Percentiles rank a stretch among this genome's conserved stretches.
Conservation (phyloP, 2,113 vertebrate genomes). For the Actenoides lindsayi region DNA sequence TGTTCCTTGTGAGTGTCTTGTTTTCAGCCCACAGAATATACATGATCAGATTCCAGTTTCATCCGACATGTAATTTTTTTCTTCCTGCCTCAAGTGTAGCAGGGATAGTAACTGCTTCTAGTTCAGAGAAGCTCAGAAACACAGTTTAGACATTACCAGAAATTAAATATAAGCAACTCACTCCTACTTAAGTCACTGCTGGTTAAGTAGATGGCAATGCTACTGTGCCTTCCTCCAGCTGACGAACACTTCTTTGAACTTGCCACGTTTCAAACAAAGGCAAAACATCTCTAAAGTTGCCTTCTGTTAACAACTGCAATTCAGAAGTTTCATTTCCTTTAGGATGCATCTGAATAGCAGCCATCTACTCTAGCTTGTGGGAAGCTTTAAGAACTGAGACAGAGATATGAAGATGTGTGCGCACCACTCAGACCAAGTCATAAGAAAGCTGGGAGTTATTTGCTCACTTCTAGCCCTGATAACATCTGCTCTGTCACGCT, state of each 20-base stretch:
- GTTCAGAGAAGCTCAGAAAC: background rate
- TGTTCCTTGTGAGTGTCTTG: background rate
- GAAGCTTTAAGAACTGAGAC: background rate
- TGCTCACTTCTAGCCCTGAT: background rate
- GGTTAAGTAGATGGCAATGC: background rate
- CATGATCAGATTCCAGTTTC: background rate
- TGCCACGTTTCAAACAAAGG: rapidly evolving
- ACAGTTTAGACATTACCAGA: background rate
- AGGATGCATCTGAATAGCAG: background rate
- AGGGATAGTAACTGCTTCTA: background rate
- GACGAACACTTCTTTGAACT: background rate
- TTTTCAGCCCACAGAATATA: background rate
- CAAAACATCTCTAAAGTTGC: background rate
- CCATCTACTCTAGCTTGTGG: background rate
- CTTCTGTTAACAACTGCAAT: background rate
- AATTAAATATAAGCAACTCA: background rate
- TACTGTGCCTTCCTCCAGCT: background rate
- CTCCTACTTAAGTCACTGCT: background rate
- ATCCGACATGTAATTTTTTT: background rate
- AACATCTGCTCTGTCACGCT: background rate
- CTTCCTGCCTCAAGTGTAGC: background rate
- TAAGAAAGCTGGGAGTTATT: background rate
- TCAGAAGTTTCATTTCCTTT: background rate
- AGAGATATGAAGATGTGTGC: background rate
- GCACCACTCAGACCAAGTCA: background rate